Evolutionary conservation across 2,888 invertebrate genomes (phyloP), one percentile per base, ranked within the genome.

Genomic region (Cheilosia scutellata): DNA sequence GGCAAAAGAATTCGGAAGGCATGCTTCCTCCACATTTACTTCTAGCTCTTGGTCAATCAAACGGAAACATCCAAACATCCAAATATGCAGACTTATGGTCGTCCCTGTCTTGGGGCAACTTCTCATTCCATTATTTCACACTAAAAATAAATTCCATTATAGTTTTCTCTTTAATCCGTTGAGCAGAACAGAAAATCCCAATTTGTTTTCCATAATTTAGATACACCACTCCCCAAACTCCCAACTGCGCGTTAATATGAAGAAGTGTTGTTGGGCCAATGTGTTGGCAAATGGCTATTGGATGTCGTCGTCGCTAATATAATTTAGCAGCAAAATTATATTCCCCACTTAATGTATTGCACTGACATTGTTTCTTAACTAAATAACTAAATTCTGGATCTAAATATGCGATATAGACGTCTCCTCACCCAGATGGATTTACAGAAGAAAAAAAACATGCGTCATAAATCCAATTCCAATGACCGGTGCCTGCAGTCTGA

Each of bases 111-210:
- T 4, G 13, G 4, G 7, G 16, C 51, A 31, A 16, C 16, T 55
- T 33, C 31, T 55, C 13, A 5, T 31, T 55, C 55, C 40, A 71
- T 33, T 71, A 72, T 31, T 72, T 72, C n/a, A 29, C 55, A 51
- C 63, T 74, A 74, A 55, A 74, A 74, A 74, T 74, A 74, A 63
- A 74, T 44, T 53, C 63, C 62, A 62, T 55, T 53, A 31, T 49
- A 20, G 44, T n/a, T 20, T 37, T 37, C 9, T 58, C 75, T 51
- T 49, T 66, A 20, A 40, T 76, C 57, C 57, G 7, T 47, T 44
- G 13, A 11, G 11, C 37, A 37, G 25, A 72, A 31, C 7, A 74
- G n/a, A 33, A 53, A 20, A 51, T 42, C 44, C 44, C 42, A 6
- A 20, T 25, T 65, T 60, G 40, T 47, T 13, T 2, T 7, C 27